A percentile compares a stretch with the other conserved stretches of the same genome.
Evolutionary conservation across 2,888 invertebrate species (phyloP).

Genomic region (Torymus aiolomorphi): DNA sequence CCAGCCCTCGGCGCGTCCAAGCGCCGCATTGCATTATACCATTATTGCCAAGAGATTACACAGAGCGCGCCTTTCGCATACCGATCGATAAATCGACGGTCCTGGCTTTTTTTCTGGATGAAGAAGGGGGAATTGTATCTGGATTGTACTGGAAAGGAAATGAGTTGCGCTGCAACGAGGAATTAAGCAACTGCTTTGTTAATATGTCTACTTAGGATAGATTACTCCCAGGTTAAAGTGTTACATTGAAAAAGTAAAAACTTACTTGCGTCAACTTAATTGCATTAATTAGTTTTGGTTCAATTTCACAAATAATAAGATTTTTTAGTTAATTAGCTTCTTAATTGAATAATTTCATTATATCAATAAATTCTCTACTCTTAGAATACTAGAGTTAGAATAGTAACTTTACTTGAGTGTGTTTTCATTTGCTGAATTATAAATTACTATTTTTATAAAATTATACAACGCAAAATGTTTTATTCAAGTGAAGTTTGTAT

Average conservation of each 20-base stretch:
- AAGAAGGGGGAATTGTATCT: background rate
- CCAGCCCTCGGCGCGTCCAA: no score
- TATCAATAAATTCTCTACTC: no score
- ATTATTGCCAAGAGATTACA: conserved; percentile 1
- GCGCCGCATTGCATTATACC: conserved; percentile 8
- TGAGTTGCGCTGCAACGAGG: background rate
- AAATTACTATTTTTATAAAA: conserved; percentile 12
- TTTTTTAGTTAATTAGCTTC: no score
- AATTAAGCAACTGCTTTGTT: conserved; percentile 3
- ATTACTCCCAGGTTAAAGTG: conserved; percentile 14
- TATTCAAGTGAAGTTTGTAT: no score
- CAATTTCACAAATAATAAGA: no score
- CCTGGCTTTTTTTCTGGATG: conserved; percentile 18
- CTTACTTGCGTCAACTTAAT: no score
- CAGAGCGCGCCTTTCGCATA: conserved; percentile 23
- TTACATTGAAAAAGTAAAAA: conserved; percentile 17
- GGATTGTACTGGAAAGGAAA: background rate
- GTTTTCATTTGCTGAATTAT: background rate
- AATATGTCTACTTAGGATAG: conserved; percentile 23
- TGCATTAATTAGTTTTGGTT: no score
- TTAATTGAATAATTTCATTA: no score
- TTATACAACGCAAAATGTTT: no score
- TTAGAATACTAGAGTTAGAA: no score
- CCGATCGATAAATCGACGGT: background rate
- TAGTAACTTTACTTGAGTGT: no score